Evolutionary conservation across 2,113 vertebrate genomes (phyloP), one percentile per base, ranked within the genome.

Genomic region (Canis aureus): DNA sequence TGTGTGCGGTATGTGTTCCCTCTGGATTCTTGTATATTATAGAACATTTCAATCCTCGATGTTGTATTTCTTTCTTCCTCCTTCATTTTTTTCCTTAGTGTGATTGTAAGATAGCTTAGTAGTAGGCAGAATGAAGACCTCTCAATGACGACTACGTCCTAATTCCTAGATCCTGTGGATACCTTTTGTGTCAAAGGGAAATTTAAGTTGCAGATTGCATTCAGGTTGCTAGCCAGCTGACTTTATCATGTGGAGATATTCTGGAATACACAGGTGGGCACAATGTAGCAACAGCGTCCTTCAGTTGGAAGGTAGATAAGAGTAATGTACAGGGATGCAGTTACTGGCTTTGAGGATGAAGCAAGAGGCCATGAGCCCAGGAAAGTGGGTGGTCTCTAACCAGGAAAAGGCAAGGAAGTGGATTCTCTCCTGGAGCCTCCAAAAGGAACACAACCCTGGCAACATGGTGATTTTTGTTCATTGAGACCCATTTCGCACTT

Each of bases 351-450:
- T 90, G 49, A 32, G 25, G 49, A 20, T 53, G 35, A 49, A 86
- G 49, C 23, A 69, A 10, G 19, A 38, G 78, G 35, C 53, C n/a
- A 2, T 3, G 55, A 83, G 27, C 76, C 83, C 10, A 16, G 7
- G 17, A 62, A 25, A 2, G 1, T 4, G 35, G 66, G 0, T 8
- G 2, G 2, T 20, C 12, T 80, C 55, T 32, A 15, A 20, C 35
- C 8, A 11, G 60, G 53, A 55, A 79, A 80, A 62, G 51, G 49
- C 78, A 89, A 76, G 80, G 43, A n/a, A 38, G 19, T 23, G 19
- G 22, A 4, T 60, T 86, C 64, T 80, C 10, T 6, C 66, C 5
- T 38, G 16, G 57, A 82, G 23, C 13, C 49, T 81, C 23, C 4
- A 16, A 51, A 71, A 74, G 66, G 38, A 38, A 22, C 22, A 59